Conservation (phyloP, 2,113 vertebrate genomes). For the Sylvia atricapilla region DNA sequence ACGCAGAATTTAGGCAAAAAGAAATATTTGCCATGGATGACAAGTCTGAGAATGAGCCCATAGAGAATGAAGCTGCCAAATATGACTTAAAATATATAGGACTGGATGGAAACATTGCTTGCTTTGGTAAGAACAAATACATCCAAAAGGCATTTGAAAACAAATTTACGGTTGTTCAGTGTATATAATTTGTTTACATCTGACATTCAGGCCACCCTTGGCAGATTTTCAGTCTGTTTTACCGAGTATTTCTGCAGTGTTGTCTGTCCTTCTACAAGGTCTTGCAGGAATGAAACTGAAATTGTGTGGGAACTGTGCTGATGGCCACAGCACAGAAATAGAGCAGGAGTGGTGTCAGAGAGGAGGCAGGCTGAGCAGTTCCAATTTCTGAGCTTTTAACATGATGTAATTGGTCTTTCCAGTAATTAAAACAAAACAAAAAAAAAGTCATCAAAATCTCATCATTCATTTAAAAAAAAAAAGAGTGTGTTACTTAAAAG, state of each 20-base stretch:
- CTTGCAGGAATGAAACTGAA: background rate
- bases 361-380: background rate
- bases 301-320: background rate
- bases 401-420: background rate
- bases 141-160: background rate
- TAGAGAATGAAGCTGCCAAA: slow-evolving; percentile 91
- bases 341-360: background rate
- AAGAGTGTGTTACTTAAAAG: background rate
- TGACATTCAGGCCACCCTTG: background rate
- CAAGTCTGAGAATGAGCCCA: slow-evolving; percentile 91
- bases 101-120: slow-evolving; percentile 97
- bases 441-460: background rate
- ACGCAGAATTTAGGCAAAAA: slow-evolving; percentile 97
- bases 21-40: slow-evolving; percentile 96
- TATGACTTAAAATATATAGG: slow-evolving; percentile 97
- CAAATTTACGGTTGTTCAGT: background rate
- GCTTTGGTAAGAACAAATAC: slow-evolving; percentile 85
- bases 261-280: background rate
- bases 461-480: background rate
- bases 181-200: background rate
- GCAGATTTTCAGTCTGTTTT: background rate
- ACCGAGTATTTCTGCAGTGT: background rate
- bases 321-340: background rate
- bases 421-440: background rate
- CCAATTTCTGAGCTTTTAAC: background rate